Conservation (phyloP, 2,113 vertebrate genomes). For the Plecturocebus donacophilus region DNA sequence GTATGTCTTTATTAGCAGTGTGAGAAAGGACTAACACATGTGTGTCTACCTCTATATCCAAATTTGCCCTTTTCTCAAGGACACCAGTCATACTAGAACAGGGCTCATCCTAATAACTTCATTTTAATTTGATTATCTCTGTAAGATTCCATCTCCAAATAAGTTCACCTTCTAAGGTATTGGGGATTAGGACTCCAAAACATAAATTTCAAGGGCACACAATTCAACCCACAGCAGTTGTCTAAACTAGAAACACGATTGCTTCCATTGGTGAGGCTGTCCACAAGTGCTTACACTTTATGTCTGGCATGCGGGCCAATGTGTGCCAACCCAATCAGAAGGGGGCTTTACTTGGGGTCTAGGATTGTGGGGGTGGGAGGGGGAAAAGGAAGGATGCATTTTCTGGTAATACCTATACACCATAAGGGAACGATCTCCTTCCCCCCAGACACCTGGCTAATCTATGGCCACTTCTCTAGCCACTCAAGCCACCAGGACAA, state of each 20-base stretch:
- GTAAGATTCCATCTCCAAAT: background rate
- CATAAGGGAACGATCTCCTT: background rate
- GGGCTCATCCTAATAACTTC: background rate
- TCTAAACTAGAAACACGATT: background rate
- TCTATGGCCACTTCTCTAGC: too few species aligned
- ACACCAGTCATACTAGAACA: background rate
- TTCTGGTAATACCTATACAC: too few species aligned
- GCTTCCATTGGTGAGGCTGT: background rate
- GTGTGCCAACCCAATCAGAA: background rate
- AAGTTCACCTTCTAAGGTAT: background rate
- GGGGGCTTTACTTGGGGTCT: background rate
- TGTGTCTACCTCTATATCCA: background rate
- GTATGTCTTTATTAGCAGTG: too few species aligned
- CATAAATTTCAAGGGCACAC: background rate
- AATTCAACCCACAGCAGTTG: background rate
- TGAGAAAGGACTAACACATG: background rate
- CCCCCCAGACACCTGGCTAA: background rate
- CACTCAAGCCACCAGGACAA: background rate
- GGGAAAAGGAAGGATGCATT: background rate
- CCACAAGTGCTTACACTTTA: rapidly evolving
- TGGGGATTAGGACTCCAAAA: background rate
- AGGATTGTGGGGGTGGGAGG: too few species aligned
- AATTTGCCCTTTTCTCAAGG: background rate
- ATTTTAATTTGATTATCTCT: background rate
- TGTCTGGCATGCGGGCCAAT: rapidly evolving